Conservation (phyloP, 2,113 vertebrate genomes). For the Telmatochromis sp. region DNA sequence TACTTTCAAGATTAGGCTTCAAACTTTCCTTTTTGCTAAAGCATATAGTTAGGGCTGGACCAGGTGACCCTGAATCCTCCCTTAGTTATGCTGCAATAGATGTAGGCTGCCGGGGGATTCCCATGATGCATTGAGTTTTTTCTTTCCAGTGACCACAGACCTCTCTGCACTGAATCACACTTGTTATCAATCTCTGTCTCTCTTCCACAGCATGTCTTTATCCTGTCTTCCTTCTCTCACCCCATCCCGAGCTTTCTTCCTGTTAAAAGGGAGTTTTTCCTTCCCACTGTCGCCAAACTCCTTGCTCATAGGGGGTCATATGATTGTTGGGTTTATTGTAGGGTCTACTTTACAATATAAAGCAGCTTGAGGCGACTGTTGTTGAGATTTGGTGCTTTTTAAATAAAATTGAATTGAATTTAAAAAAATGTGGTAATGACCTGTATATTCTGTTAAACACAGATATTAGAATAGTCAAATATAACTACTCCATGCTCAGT, state of each 20-base stretch:
- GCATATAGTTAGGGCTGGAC: background rate
- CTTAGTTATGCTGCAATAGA: background rate
- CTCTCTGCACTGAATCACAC: rapidly evolving
- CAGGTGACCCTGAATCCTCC: background rate
- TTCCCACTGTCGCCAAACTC: background rate
- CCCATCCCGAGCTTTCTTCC: background rate
- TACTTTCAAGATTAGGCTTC: rapidly evolving
- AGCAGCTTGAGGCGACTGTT: background rate
- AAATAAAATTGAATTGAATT: background rate
- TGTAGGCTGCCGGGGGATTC: background rate
- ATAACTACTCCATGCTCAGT: background rate
- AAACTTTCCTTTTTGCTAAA: background rate
- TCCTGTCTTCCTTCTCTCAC: background rate
- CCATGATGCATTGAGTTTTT: rapidly evolving
- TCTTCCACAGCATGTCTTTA: background rate
- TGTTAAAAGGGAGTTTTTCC: background rate
- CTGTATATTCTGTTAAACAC: background rate
- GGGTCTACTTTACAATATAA: background rate
- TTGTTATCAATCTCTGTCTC: rapidly evolving
- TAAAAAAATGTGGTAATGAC: background rate
- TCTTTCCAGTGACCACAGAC: background rate
- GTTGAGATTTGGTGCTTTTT: rapidly evolving
- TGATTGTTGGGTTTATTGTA: background rate
- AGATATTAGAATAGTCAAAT: background rate
- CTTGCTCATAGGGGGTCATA: background rate